phyloP scores from a whole-genome alignment of 2,113 vertebrate species.

The Recurvirostra avosetta region DNA sequence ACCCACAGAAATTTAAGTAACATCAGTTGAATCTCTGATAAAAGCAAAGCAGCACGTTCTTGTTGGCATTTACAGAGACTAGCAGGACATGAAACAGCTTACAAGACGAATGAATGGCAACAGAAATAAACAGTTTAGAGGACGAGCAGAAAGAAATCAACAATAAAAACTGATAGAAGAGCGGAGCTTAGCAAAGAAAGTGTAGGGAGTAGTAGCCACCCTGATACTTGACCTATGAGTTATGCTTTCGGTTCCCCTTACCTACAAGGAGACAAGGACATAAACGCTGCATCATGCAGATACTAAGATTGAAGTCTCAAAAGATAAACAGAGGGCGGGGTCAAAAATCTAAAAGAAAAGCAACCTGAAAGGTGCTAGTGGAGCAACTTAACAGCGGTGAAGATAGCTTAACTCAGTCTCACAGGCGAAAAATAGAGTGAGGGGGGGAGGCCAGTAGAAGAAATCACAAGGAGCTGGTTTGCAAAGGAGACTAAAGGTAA shows the following conservation, averaged over 20 bases:
- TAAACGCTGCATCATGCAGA: neutral
- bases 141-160: neutral
- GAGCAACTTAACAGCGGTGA: neutral
- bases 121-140: neutral
- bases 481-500: neutral
- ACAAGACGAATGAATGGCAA: neutral
- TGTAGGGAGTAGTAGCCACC: neutral
- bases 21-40: neutral
- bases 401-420: neutral
- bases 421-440: fast-evolving
- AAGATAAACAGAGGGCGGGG: neutral
- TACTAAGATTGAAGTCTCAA: neutral
- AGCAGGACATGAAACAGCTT: neutral
- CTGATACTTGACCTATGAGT: neutral
- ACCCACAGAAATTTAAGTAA: neutral
- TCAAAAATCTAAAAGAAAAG: neutral
- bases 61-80: neutral
- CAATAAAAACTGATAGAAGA: neutral
- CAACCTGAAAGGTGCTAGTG: neutral
- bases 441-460: neutral
- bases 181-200: neutral
- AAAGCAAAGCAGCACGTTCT: neutral
- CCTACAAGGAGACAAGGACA: neutral
- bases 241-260: neutral
- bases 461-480: neutral